Conservation (phyloP, 2,797 vertebrate species). For the Oreortyx pictus region DNA sequence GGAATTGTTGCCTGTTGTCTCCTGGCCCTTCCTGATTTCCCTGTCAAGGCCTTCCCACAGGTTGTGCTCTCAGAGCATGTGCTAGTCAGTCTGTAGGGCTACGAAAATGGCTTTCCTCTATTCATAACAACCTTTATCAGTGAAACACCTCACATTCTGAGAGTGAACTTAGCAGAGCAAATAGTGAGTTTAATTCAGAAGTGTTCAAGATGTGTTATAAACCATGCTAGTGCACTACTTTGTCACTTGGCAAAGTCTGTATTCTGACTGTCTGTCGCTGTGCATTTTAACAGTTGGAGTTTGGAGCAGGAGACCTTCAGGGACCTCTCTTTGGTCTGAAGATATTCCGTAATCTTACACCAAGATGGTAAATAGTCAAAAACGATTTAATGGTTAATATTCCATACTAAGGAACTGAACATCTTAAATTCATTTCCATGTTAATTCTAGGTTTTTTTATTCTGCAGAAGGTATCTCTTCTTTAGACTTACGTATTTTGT, state of each 20-base stretch:
- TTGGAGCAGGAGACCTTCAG: slow-evolving; percentile 94
- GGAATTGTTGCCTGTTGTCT: neutral
- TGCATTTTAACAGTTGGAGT: slow-evolving; percentile 86
- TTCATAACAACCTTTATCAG: neutral
- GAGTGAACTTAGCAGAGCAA: neutral
- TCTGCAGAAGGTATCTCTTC: neutral
- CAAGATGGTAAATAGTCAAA: slow-evolving; percentile 86
- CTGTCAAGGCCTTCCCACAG: neutral
- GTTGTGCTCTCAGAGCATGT: neutral
- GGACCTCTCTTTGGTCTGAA: slow-evolving; percentile 94
- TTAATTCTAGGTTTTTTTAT: neutral
- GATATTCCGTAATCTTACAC: slow-evolving; percentile 95
- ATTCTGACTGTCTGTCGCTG: neutral
- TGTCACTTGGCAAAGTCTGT: neutral
- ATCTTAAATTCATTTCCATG: neutral
- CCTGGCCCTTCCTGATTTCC: neutral
- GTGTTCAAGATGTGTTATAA: neutral
- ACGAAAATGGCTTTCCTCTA: neutral
- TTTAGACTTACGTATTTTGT: neutral
- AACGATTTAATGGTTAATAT: neutral
- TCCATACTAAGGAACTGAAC: neutral
- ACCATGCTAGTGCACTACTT: accelerated
- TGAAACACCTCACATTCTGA: neutral
- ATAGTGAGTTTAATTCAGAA: neutral
- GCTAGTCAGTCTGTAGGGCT: neutral